Evolutionary conservation across 2,113 vertebrate genomes (phyloP).

Genomic region (Psittacula cyanocephala): DNA sequence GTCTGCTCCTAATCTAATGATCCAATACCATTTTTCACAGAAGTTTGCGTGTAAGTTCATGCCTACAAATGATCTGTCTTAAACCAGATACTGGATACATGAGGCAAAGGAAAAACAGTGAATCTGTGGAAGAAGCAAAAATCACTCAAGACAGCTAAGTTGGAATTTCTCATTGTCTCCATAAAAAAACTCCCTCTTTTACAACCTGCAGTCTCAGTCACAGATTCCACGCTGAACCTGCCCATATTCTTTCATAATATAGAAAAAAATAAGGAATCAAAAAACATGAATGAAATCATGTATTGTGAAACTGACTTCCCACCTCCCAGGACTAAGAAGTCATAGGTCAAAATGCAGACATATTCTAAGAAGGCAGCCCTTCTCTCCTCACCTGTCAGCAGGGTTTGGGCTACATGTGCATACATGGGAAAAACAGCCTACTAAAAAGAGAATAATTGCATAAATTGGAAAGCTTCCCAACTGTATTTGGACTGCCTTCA

Average conservation of each 20-base stretch:
- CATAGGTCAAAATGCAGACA: not conserved
- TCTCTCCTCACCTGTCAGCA: not conserved
- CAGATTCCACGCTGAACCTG: not conserved
- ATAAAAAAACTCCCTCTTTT: not conserved
- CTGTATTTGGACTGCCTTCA: not conserved
- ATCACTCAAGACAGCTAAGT: not conserved
- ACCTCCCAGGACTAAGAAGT: not conserved
- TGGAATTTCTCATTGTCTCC: not conserved
- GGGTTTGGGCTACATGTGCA: not conserved
- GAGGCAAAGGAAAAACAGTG: not conserved
- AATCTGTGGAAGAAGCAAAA: not conserved
- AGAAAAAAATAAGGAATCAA: not conserved
- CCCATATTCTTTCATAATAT: not conserved
- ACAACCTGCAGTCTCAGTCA: not conserved
- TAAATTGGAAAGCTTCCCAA: not conserved
- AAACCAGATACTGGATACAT: not conserved
- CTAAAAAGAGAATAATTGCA: not conserved
- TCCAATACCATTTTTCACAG: not conserved
- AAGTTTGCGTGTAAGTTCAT: not conserved
- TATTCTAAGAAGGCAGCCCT: not conserved
- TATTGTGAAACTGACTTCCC: not conserved
- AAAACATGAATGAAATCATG: not conserved
- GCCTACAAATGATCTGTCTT: not conserved
- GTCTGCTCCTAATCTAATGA: not conserved
- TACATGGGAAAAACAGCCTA: not conserved